Base-by-base conservation (phyloP, 2,888 invertebrate species). In the Sphecodes monilicornis region DNA sequence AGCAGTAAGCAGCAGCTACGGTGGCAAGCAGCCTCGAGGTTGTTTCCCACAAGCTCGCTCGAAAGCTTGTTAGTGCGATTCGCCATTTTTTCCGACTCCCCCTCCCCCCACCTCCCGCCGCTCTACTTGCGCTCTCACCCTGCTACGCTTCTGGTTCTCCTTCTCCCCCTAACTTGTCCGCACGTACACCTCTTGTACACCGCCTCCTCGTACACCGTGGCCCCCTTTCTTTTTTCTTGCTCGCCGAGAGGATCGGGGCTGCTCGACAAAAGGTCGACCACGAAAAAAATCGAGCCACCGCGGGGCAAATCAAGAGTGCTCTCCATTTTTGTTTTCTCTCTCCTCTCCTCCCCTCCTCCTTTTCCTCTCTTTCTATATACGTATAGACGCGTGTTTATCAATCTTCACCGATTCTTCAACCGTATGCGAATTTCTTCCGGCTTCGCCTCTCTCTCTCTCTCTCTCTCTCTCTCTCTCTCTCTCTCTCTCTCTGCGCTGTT, bases 11-110 rank as follows among this genome's bases (percentile, higher is more conserved):
- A 60, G 22, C 60, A 29, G 41, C 60, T 26, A 66, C 60, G 29
- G 50, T 39, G 32, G 66, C 36, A n/a, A 13, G 60, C 60, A 60
- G 60, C 60, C 60, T 60, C 60, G 87, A 85, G 88, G 88, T 88
- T 81, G 83, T 84, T 86, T 83, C 86, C 83, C 86, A 83, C 88
- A 85, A 88, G 86, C 86, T 88, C 74, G 43, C 91, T 92, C 91
- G 91, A 93, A 93, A 93, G 93, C 93, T 93, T 91, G 93, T 94
- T 94, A 93, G 92, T 88, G 92, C 93, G 91, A 91, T 92, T 92
- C 92, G 90, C 92, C 90, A 91, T 92, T 92, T 92, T 92, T 90
- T 89, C 88, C 87, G 71, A 70, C 66, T 29, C 78, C 29, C 57
- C 50, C 41, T 54, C 73, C 18, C 78, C 32, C 57, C 46, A 29